Base-by-base conservation (phyloP, 53 echinoderm and acorn worm species). In the Luidia sarsii region DNA sequence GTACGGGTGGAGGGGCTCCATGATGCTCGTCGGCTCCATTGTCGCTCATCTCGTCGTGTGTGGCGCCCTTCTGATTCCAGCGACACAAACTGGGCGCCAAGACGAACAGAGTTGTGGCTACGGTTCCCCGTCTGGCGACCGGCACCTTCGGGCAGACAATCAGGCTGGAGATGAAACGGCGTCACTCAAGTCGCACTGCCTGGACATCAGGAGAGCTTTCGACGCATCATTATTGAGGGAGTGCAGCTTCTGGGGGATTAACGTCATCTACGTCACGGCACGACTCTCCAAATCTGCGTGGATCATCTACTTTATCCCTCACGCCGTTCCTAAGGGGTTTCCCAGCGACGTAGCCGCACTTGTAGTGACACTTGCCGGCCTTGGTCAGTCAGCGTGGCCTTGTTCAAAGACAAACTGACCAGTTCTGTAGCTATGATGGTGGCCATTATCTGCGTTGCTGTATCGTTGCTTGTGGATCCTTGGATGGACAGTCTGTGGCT, bases 251-350 rank as follows among this genome's bases (percentile, higher is more conserved):
- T 75, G 75, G 75, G 0, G 18, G 27, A 0, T 75, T 4, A 2
- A 27, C 59, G 27, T 37, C 15, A 28, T 57, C 8, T 37, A 29
- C 10, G 38, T 57, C 6, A 5, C 20, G 5, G 35, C 45, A 27
- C 59, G 75, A 28, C 4, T 57, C 31, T 16, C 59, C 28, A 39
- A 59, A 38, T 7, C n/a, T 9, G 75, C 59, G 9, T 59, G 75
- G 59, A 41, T 59, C 39, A 75, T 75, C 38, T 57, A 73, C n/a
- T 57, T 75, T 6, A 59, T 57, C 18, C 59, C 59, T 1, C 57
- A 74, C 57, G 57, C 20, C 27, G 75, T 75, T 13, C 56, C 59
- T 30, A 57, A 74, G 30, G 75, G 75, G 41, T 59, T 57, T 57
- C 27, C 60, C 57, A 20, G 1, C 1, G 34, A 57, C 0, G 13